Evolutionary conservation across 2,888 invertebrate genomes (phyloP).

Genomic region (Dascillus cervinus): DNA sequence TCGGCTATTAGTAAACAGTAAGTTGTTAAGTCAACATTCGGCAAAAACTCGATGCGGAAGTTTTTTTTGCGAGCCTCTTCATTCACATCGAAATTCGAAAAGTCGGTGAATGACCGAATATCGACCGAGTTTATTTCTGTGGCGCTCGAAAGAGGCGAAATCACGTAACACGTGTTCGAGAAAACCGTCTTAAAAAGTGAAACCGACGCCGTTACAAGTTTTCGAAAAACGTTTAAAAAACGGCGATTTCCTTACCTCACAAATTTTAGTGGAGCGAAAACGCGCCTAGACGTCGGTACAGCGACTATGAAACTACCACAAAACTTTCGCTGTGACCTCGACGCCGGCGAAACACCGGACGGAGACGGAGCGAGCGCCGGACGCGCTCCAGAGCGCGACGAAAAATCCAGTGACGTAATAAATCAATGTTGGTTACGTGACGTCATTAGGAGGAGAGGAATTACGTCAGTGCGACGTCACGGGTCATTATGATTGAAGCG

Average conservation of each 20-base stretch:
- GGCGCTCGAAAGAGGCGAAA: no score
- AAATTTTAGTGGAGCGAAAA: not conserved
- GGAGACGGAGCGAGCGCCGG: constrained; percentile 13
- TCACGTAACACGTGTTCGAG: no score
- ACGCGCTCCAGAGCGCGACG: constrained; percentile 16
- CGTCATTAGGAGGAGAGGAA: constrained; percentile 27
- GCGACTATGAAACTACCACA: constrained; percentile 15
- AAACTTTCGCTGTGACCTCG: constrained; percentile 31
- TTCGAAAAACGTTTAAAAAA: no score
- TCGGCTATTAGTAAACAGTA: no score
- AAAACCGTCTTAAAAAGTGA: no score
- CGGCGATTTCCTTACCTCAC: not conserved
- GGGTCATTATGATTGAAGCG: constrained; percentile 24
- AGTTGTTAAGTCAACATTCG: no score
- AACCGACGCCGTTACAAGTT: no score
- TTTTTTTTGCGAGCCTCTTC: no score
- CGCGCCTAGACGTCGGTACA: constrained; percentile 7
- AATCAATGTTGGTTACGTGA: constrained; percentile 29
- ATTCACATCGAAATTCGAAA: no score
- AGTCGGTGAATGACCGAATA: no score
- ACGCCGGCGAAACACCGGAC: constrained; percentile 23
- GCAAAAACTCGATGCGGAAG: no score
- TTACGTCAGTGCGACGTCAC: constrained; percentile 30
- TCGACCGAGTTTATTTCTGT: no score
- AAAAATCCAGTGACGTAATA: constrained; percentile 24